A percentile compares a stretch with the other conserved stretches of the same genome.
Conservation (phyloP, 2,113 vertebrate species). For the Tyto alba region DNA sequence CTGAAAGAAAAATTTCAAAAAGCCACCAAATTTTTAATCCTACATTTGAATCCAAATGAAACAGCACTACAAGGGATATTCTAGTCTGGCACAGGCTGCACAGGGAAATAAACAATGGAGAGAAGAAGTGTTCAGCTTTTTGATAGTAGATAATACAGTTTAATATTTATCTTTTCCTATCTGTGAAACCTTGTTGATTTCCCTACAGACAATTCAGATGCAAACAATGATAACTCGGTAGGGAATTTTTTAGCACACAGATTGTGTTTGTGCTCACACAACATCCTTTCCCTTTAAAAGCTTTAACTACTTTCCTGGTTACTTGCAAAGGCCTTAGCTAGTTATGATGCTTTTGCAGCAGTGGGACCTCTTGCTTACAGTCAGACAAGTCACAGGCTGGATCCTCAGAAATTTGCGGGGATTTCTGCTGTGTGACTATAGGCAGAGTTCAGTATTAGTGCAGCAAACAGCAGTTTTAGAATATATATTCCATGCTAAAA, state of each 20-base stretch:
- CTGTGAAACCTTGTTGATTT: neutral
- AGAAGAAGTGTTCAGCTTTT: neutral
- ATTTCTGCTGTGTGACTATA: neutral
- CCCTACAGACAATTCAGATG: neutral
- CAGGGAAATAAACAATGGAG: neutral
- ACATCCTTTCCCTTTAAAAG: neutral
- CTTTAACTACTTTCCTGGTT: neutral
- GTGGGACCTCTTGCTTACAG: neutral
- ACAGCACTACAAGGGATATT: neutral
- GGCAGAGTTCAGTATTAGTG: neutral
- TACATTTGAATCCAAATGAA: neutral
- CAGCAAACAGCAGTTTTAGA: neutral
- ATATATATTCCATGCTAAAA: accelerated
- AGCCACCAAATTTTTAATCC: neutral
- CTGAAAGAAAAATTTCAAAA: neutral
- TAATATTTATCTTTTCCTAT: neutral
- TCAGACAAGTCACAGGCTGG: neutral
- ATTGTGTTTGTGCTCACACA: neutral
- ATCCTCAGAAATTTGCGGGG: neutral
- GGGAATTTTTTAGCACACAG: neutral
- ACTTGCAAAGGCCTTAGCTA: neutral
- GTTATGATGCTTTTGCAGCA: neutral
- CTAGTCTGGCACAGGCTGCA: neutral
- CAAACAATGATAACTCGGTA: neutral
- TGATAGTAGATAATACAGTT: neutral